These are phyloP conservation scores for Lepidurus couesii DNA, from an alignment of 1,140 invertebrate species.

Conservation along the genomic window DNA sequence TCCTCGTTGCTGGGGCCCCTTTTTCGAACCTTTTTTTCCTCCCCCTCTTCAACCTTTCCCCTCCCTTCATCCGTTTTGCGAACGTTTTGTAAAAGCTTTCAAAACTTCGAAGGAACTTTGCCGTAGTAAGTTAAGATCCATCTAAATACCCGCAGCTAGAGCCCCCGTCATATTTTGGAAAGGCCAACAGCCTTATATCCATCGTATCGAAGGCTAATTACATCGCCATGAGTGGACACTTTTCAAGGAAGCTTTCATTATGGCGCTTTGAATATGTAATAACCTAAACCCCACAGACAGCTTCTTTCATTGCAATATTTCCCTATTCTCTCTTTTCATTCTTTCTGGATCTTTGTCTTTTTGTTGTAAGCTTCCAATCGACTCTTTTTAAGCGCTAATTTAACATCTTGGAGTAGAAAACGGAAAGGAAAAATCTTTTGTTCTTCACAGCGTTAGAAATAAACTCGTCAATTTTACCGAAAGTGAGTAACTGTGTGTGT, in stretches of 20 bases:
- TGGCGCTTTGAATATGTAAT: background rate
- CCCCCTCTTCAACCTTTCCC: background rate
- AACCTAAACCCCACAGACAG: background rate
- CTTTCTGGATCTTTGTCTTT: no score
- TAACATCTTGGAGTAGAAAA: no score
- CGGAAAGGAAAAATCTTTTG: no score
- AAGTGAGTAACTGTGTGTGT: no score
- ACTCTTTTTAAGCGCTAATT: no score
- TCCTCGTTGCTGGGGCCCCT: background rate
- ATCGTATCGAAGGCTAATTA: background rate
- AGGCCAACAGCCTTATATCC: background rate
- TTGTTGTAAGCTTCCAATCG: no score
- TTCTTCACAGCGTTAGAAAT: no score
- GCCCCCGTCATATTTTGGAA: background rate
- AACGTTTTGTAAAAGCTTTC: no score
- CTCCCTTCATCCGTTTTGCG: background rate
- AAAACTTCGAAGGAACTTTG: no score
- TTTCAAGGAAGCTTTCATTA: conserved; percentile 1
- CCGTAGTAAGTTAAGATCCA: no score
- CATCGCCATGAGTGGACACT: conserved; percentile 20
- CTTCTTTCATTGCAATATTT: background rate
- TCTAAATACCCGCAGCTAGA: background rate
- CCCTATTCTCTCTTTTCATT: no score
- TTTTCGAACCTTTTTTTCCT: background rate
- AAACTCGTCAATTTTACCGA: no score